Evolutionary conservation across 2,888 invertebrate species (phyloP), one percentile per base, ranked within the genome.

Genomic region (Ctena decussata): DNA sequence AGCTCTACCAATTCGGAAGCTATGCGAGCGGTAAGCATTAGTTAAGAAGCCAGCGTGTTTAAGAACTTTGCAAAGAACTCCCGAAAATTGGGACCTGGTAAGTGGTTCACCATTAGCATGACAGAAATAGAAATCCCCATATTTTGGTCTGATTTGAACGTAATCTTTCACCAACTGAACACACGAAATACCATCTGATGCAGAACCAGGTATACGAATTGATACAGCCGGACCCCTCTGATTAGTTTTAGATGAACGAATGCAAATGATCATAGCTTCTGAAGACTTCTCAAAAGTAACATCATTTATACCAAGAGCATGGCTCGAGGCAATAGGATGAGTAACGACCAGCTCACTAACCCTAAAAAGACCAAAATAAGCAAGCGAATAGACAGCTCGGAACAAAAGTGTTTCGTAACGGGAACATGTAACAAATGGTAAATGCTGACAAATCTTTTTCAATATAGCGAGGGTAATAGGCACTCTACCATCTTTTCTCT

Each of bases 201-300:
- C 41, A 6, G 41, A 11, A 41, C 8, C 41, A 41, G 41, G 41
- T 11, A 53, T 49, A 12, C 2, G n/a, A 15, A 49, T 8, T 32
- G 30, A 32, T 1, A 6, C 24, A n/a, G 76, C 0, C 5, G 5
- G 0, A n/a, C 76, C 76, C 21, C 24, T 0, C 60, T 76, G 76
- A 27, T 60, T 60, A 15, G 75, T 35, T 76, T 76, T 76, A 39
- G 76, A 60, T n/a, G 15, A 12, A 8, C 76, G 18, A 32, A 84
- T 30, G 6, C 46, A n/a, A n/a, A 76, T 41, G 8, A 41, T 11
- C 8, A 41, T 15, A 11, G 41, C 41, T 6, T 6, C 6, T 6
- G 6, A 6, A 15, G 8, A 6, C 41, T 41, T 15, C 41, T 11
- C 41, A 15, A 41, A 15, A 6, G 6, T 6, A 15, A 41, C 15